Percentiles rank a stretch among this genome's conserved stretches.
These are phyloP conservation scores for Pomacea canaliculata DNA, from an alignment of 2,888 invertebrate genomes.

Conservation along the genomic window DNA sequence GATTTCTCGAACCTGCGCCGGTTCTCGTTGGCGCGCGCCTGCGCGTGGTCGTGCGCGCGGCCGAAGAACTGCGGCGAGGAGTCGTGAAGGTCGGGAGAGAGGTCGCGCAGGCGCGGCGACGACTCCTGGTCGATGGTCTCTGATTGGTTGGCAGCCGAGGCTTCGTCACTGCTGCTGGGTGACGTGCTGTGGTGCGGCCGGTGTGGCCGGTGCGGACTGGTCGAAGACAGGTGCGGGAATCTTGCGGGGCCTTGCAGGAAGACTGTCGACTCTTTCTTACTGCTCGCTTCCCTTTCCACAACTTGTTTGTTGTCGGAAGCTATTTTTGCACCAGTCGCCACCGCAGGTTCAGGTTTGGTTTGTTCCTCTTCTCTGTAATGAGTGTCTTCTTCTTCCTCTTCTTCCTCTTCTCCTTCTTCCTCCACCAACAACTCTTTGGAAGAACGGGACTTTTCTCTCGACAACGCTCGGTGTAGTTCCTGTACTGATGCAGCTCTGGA, in stretches of 20 bases:
- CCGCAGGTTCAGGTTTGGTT: background rate
- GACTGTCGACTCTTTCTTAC: background rate
- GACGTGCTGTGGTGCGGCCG: constrained; percentile 9
- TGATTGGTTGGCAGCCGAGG: constrained; percentile 2
- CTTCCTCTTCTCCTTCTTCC: constrained; percentile 2
- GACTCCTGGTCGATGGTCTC: constrained; percentile 5
- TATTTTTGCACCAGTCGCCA: background rate
- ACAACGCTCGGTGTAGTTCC: too few relatives aligned
- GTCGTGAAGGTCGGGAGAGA: background rate
- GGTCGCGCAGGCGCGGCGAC: constrained; percentile 1
- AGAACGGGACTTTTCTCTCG: too few relatives aligned
- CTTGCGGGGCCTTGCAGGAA: background rate
- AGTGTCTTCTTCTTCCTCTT: background rate
- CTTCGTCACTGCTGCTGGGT: constrained; percentile 17
- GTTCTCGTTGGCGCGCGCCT: background rate
- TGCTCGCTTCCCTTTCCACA: background rate
- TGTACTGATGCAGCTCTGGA: too few relatives aligned
- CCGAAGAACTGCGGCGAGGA: background rate
- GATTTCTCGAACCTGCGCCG: constrained; percentile 19
- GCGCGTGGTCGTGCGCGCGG: background rate
- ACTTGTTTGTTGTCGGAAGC: background rate
- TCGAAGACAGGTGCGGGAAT: background rate
- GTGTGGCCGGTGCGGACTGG: background rate
- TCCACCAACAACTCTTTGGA: too few relatives aligned
- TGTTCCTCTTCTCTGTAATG: background rate